A percentile compares a stretch with the other conserved stretches of the same genome.
Conservation (phyloP, 2,797 vertebrate genomes). For the Aulostomus chinensis region DNA sequence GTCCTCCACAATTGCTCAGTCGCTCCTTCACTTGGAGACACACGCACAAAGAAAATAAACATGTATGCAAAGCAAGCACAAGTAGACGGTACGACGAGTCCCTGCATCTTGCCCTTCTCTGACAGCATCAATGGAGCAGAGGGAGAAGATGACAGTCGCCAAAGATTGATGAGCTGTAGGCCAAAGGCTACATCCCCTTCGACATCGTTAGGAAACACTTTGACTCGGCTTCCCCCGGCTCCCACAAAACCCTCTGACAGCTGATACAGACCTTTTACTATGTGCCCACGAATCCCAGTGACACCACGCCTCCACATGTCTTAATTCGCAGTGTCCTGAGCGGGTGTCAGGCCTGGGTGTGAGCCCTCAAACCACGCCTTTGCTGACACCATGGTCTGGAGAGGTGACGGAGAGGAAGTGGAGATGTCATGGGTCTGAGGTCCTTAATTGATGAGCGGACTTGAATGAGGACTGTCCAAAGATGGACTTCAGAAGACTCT, state of each 20-base stretch:
- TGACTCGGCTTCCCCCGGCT: conserved; percentile 54
- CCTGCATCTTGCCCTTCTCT: conserved; percentile 26
- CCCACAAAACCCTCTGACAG: conserved; percentile 70
- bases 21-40: conserved; percentile 2
- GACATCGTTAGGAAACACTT: conserved; percentile 75
- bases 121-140: conserved; percentile 48
- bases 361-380: conserved; percentile 47
- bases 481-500: conserved; percentile 38
- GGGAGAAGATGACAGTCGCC: conserved; percentile 62
- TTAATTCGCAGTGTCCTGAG: conserved; percentile 57
- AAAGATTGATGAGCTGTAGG: conserved; percentile 75
- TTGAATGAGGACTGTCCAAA: conserved; percentile 54
- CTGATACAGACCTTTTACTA: conserved; percentile 45
- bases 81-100: conserved; percentile 9
- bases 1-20: conserved; percentile 4
- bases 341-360: conserved; percentile 10
- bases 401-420: conserved; percentile 72
- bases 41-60: conserved; percentile 11
- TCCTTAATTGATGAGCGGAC: conserved; percentile 63
- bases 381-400: conserved; percentile 54
- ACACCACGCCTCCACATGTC: conserved; percentile 51
- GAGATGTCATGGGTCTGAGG: conserved; percentile 56
- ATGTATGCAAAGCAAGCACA: conserved; percentile 13
- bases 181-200: conserved; percentile 68
- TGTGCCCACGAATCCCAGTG: conserved; percentile 35